Evolutionary conservation across 2,113 vertebrate genomes (phyloP), one percentile per base, ranked within the genome.

Genomic region (Mustela nigripes): DNA sequence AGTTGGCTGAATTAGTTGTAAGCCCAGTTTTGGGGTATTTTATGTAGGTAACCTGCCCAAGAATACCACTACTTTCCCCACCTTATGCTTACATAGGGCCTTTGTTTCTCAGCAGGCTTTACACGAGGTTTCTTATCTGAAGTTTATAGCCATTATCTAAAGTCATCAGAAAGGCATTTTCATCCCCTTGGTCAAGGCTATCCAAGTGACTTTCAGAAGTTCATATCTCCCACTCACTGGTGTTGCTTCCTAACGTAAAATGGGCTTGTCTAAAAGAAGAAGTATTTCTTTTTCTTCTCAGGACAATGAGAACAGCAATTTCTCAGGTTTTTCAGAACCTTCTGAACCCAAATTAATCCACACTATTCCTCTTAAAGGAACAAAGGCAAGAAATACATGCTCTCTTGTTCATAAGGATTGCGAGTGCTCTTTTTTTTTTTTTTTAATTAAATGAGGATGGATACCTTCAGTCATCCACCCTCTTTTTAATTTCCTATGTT

Each of bases 401-500:
- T 96, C 26, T 80, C 92, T 82, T 83, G 65, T 95, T 97, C 91
- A 33, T 93, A 91, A 93, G 89, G 96, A 91, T 94, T 97, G 92
- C 84, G 62, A 80, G 80, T 87, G 80, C 71, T 92, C 62, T 50
- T 56, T 82, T 36, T 45, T 95, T 39, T 36, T 95, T 74, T 96
- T 97, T 97, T 97, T 94, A 98, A 98, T 97, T 98, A 98, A 98
- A 83, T 67, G 94, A 91, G 94, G 85, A 95, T 97, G 85, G 97
- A 97, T 97, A 97, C 95, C 84, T 96, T 98, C 85, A 96, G 92
- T 97, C 95, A 97, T 91, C 94, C 76, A 86, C 96, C 78, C 85
- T 98, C 91, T 97, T 97, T 98, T 98, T 98, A 98, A 98, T 98
- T 98, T 98, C 98, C 97, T 96, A 97, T 96, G 97, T 97, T 98